Evolutionary conservation across 2,113 vertebrate genomes (phyloP), one percentile per base, ranked within the genome.

Genomic region (Meles meles): DNA sequence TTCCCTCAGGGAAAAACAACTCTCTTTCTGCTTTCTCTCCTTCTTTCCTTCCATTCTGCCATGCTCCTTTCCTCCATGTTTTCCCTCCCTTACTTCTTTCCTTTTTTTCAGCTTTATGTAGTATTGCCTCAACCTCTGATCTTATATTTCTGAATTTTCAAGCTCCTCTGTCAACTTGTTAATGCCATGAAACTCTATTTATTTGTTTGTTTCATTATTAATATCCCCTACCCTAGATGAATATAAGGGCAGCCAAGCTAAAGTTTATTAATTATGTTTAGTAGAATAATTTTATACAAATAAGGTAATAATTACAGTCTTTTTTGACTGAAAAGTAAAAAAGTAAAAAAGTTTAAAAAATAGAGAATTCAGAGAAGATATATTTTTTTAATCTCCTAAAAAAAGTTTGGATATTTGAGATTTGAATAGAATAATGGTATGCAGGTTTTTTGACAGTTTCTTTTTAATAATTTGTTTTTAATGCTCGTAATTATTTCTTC

Each of bases 271-370:
- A 57, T 86, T 90, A n/a, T 59, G 1, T 12, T 86, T 76, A 69
- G 74, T 57, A 42, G 44, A 84, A 86, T 9, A 72, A 59, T 86
- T 17, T 25, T 81, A 1, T 95, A 94, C 81, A 47, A 15, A 7
- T 61, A 86, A 93, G 74, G n/a, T 88, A 42, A 29, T 92, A 72
- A 82, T 44, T 89, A 39, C 37, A 82, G n/a, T 94, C 17, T 83
- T 15, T 91, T 27, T 84, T 96, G 12, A 44, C 42, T 81, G 61
- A 94, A 96, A 87, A 65, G 13, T 88, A 74, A 93, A 94, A 96
- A 87, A 65, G 13, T 88, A 74, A 93, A 52, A 83, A 72, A 21
- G 11, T 88, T 95, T 69, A 72, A 96, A 65, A 91, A 29, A 69
- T 25, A 94, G 23, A 59, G 25, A 90, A 49, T 79, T 20, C 6